phyloP scores from a whole-genome alignment of 2,113 vertebrate genomes.

The Hyaena hyaena region DNA sequence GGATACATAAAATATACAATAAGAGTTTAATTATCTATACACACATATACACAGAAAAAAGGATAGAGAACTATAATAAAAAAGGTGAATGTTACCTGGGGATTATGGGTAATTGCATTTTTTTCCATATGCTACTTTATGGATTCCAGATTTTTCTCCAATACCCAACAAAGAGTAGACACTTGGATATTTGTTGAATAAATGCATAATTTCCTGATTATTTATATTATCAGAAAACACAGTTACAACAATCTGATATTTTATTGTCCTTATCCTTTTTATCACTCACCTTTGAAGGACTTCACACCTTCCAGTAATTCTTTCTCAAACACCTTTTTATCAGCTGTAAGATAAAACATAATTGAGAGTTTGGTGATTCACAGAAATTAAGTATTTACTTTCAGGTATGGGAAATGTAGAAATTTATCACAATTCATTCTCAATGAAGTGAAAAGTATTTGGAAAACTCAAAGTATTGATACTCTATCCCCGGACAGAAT shows the following conservation, averaged over 20 bases:
- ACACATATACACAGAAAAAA: background rate
- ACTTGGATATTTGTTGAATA: background rate
- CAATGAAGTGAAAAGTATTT: background rate
- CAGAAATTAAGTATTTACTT: slow-evolving; percentile 1
- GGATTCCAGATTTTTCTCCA: slow-evolving; percentile 16
- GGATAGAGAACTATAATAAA: background rate
- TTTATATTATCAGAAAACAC: slow-evolving; percentile 10
- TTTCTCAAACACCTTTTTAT: slow-evolving; percentile 50
- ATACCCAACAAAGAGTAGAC: background rate
- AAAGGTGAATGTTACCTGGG: background rate
- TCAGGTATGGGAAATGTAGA: background rate
- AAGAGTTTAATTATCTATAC: background rate
- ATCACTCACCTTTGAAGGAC: slow-evolving; percentile 57
- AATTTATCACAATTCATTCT: background rate
- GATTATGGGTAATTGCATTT: background rate
- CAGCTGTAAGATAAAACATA: slow-evolving; percentile 30
- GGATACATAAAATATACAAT: background rate
- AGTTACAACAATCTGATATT: background rate
- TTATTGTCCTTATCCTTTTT: background rate
- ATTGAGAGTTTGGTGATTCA: background rate
- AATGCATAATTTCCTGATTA: background rate
- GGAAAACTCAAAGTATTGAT: background rate
- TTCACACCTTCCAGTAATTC: background rate
- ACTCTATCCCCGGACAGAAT: background rate
- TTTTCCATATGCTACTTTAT: background rate